These are phyloP conservation scores for Cataglyphis livida DNA, from an alignment of 2,888 invertebrate genomes.

Conservation along the genomic window DNA sequence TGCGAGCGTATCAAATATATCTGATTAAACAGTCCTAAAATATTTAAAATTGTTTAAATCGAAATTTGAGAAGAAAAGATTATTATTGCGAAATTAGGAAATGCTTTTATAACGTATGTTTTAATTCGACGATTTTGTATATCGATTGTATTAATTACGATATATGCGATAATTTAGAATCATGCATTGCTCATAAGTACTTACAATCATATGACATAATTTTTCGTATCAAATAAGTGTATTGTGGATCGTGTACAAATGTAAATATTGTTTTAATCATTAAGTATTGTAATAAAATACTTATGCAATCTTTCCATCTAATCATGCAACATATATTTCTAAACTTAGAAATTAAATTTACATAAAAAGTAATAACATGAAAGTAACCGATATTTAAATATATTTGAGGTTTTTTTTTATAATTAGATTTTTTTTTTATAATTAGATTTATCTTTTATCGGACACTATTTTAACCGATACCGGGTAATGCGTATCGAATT, in stretches of 20 bases:
- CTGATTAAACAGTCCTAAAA: background rate
- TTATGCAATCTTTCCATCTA: slow-evolving; percentile 40
- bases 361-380: background rate
- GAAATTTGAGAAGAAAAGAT: background rate
- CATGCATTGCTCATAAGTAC: slow-evolving; percentile 60
- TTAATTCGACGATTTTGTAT: slow-evolving; percentile 17
- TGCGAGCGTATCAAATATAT: background rate
- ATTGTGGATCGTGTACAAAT: slow-evolving; percentile 81
- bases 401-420: background rate
- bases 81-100: background rate
- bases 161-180: background rate
- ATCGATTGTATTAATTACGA: background rate
- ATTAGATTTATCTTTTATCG: background rate
- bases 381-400: background rate
- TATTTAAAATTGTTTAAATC: slow-evolving; percentile 6
- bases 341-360: background rate
- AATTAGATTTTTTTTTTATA: background rate
- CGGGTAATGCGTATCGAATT: background rate
- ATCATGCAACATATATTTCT: background rate
- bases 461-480: no score
- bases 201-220: slow-evolving; percentile 68
- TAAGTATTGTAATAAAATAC: slow-evolving; percentile 77
- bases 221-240: slow-evolving; percentile 70
- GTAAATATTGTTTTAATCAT: slow-evolving; percentile 81
- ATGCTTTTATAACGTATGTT: background rate